Evolutionary conservation across 35 echinoderm and acorn worm species (phyloP).

Genomic region (Eucidaris tribuloides): DNA sequence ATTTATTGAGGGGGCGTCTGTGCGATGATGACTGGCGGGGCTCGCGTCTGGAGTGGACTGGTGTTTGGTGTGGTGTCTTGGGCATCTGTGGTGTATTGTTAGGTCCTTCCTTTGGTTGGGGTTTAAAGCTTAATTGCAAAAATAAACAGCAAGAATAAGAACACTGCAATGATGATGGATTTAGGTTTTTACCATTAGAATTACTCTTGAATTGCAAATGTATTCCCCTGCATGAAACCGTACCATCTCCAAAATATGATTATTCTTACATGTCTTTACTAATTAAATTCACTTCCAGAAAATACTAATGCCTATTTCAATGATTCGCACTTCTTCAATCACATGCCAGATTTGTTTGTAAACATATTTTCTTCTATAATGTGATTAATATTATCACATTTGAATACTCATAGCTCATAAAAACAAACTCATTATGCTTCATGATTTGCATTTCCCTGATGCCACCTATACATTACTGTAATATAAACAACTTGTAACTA

Average conservation of each 20-base stretch:
- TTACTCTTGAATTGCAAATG: background rate
- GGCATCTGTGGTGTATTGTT: background rate
- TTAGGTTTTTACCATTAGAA: background rate
- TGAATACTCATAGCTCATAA: no score
- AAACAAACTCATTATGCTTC: no score
- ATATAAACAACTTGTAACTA: no score
- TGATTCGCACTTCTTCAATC: no score
- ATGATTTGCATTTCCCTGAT: no score
- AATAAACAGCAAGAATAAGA: background rate
- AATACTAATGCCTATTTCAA: no score
- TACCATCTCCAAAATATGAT: background rate
- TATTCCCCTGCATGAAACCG: background rate
- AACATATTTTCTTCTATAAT: no score
- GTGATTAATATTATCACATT: no score
- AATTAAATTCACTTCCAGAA: no score
- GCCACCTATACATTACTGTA: no score
- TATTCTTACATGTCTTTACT: background rate
- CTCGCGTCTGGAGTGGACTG: background rate
- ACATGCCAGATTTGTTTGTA: no score
- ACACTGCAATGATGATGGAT: background rate
- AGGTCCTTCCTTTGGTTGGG: background rate
- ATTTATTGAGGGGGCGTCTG: background rate
- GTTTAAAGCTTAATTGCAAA: no score
- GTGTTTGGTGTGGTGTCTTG: background rate
- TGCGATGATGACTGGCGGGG: background rate